Evolutionary conservation across 2,888 invertebrate genomes (phyloP).

Genomic region (Acanthopleura granulata): DNA sequence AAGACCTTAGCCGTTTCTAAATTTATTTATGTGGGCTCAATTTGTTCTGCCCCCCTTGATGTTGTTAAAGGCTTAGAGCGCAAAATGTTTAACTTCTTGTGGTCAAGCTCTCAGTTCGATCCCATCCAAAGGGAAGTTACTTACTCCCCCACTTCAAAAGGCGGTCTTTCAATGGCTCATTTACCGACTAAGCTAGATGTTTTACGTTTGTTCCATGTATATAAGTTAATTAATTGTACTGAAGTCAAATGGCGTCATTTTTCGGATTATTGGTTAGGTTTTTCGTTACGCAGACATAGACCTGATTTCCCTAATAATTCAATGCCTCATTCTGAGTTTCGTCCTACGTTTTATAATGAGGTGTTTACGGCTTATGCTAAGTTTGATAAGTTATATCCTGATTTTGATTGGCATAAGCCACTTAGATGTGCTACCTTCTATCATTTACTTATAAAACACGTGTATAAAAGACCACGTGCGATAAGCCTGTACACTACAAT

Average conservation of each 20-base stretch:
- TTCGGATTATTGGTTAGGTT: constrained; percentile 31
- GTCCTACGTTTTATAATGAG: constrained; percentile 24
- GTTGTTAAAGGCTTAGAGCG: background rate
- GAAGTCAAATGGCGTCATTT: constrained; percentile 27
- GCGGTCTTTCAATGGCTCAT: constrained; percentile 20
- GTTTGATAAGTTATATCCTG: background rate
- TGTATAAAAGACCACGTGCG: background rate
- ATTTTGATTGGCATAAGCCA: constrained; percentile 11
- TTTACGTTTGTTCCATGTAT: constrained; percentile 19
- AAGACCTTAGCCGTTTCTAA: constrained; percentile 17
- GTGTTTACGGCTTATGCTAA: background rate
- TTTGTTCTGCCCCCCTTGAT: background rate
- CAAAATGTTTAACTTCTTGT: background rate
- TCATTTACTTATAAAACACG: background rate
- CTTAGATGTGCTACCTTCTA: background rate
- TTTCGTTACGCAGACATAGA: constrained; percentile 21
- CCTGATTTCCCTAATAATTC: constrained; percentile 18
- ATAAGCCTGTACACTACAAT: background rate
- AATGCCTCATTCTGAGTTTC: constrained; percentile 27
- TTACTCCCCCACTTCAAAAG: background rate
- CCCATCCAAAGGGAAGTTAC: constrained; percentile 9
- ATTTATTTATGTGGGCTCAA: constrained; percentile 13
- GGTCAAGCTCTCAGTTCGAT: constrained; percentile 1
- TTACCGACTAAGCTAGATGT: constrained; percentile 14
- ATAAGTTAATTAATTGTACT: constrained; percentile 21